Evolutionary conservation across 2,888 invertebrate species (phyloP), one percentile per base, ranked within the genome.

Genomic region (Oxycera nigricornis): DNA sequence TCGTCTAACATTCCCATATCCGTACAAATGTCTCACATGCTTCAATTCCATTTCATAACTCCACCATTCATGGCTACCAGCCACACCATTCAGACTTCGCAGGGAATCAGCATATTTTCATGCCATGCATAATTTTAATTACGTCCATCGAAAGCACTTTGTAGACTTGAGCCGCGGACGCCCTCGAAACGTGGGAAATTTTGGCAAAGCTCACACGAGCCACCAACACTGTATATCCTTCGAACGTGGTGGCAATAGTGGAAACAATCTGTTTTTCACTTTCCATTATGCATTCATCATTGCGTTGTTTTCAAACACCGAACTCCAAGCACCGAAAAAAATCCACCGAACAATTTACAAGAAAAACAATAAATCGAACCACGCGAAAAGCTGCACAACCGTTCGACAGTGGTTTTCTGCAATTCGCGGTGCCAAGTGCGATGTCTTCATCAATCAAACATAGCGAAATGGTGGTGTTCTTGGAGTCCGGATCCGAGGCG

Each of bases 111-210:
- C 52, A 55, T 55, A 55, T 22, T 22, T 24, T 20, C 52, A 55
- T 9, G 3, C 24, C 52, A 22, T 55, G 52, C 22, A 55, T 24
- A 22, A 22, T 55, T 55, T 55, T 55, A 55, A 55, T 55, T 55
- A 11, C 52, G 52, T 55, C 17, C 24, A 3, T 9, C n/a, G 24
- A 20, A 55, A 50, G 9, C 50, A 17, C 50, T 50, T 22, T 55
- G 11, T 11, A 4, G 17, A 3, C n/a, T 46, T 14, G 46, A 3
- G 17, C n/a, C 52, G 22, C 20, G 2, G 52, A 22, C 11, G 52
- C 52, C 52, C 52, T 55, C 52, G 52, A 55, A 20, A 9, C 22
- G 52, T 55, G 52, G 24, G 52, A 55, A 55, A 55, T 22, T 9
- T 55, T 24, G 4, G 24, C 7, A 55, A 55, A 20, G 24, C 52